Percentiles rank a stretch among this genome's conserved stretches.
phyloP scores from a whole-genome alignment of 2,888 invertebrate genomes.

The Cinara cedri region DNA sequence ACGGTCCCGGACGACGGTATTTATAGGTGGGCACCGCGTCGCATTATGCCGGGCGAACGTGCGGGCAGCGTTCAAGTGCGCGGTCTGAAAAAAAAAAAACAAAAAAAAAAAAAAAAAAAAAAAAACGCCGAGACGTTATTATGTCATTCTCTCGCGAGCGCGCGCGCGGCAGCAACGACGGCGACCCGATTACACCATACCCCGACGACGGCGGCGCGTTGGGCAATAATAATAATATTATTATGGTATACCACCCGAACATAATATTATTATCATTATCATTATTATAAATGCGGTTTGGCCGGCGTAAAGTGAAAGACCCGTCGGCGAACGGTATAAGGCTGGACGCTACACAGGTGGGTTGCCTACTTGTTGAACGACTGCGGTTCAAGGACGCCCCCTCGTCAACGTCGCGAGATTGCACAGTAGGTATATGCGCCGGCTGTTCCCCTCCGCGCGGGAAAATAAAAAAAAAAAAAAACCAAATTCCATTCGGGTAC shows the following conservation, averaged over 20 bases:
- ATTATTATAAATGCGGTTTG: conserved; percentile 25
- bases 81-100: neutral
- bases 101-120: neutral
- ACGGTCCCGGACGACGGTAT: too few relatives aligned
- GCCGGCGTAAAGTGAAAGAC: conserved; percentile 31
- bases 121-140: conserved; percentile 6
- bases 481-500: too few relatives aligned
- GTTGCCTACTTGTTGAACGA: too few relatives aligned
- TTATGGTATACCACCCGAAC: too few relatives aligned
- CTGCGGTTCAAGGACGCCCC: conserved; percentile 20
- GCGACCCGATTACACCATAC: conserved; percentile 22
- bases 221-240: neutral
- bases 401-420: neutral
- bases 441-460: neutral
- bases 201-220: neutral
- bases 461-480: too few relatives aligned
- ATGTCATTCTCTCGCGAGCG: neutral
- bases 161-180: too few relatives aligned
- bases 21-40: too few relatives aligned
- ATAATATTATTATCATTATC: neutral
- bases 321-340: neutral
- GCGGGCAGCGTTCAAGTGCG: too few relatives aligned
- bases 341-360: too few relatives aligned
- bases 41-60: neutral
- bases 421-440: too few relatives aligned